Base-by-base conservation (phyloP, 1,140 invertebrate genomes). In the Laupala kohalensis region DNA sequence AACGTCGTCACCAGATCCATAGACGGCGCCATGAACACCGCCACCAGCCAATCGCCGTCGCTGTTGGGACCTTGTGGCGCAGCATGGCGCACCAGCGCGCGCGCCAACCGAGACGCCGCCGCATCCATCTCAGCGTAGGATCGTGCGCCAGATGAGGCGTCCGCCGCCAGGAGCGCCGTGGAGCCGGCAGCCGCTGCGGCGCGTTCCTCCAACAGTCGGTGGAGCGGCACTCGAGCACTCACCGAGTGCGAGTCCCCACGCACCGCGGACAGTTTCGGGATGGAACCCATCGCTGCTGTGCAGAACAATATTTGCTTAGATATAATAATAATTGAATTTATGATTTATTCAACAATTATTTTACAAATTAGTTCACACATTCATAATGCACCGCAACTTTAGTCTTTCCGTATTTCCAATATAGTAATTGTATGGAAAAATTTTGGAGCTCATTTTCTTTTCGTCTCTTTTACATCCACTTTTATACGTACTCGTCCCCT, bases 11-110 rank as follows among this genome's bases (percentile, higher is more conserved):
- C 84, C 25, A 94, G 83, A 24, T 85, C 84, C 75, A 92, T 87
- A 13, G 88, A 86, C 0, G 92, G 91, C 71, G 87, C 85, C 84
- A 94, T 86, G 76, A 88, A 90, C 0, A 95, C 89, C 2, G 87
- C 90, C 0, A 94, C 82, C 4, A 93, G 83, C 71, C 81, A 86
- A 74, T 90, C 88, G 0, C 86, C 86, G 77, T 91, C 88, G 1
- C 76, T 76, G 75, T 90, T 91, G 2, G 80, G 76, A 6, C 74
- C 30, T 26, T 81, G 74, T 27, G 78, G 77, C 74, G 77, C 76
- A 76, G 74, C 73, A 73, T 78, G 72, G 25, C 81, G 78, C 4
- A 69, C 29, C 25, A 74, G 25, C 0, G 81, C 82, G 9, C 84
- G 77, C 0, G 88, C 87, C 5, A 90, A 76, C 53, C 83, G 82